Evolutionary conservation across 2,113 vertebrate genomes (phyloP), one percentile per base, ranked within the genome.

Genomic region (Ailuropoda melanoleuca): DNA sequence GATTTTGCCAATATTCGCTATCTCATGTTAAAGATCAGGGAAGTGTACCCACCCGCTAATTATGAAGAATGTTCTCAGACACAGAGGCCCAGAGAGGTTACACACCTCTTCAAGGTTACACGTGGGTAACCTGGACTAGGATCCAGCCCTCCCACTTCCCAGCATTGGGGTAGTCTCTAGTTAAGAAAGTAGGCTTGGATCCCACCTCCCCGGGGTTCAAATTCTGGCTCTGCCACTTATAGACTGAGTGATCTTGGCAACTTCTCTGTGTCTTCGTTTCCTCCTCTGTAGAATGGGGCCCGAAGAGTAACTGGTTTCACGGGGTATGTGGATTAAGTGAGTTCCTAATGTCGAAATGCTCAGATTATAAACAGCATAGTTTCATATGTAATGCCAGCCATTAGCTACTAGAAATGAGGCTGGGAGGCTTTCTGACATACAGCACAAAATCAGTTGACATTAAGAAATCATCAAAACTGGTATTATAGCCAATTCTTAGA

Each of bases 21-120:
- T 46, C 53, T 70, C 64, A 53, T 55, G 46, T 92, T 89, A 82
- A 95, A 94, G 81, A 97, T 88, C 55, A 55, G 81, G 96, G 92
- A 94, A 77, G 50, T 60, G 8, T 66, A 46, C 55, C 18, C 4
- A 26, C 46, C 29, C 48, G 37, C 24, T 62, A 90, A 46, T 75
- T 88, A 11, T 43, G 75, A 82, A 72, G 83, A 88, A 88, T 23
- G 4, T 37, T 64, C 17, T 62, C 9, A 0, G 34, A 78, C 48
- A 66, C 62, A 58, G 64, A 95, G 37, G 31, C 58, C 48, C 83
- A 82, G 60, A 60, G 64, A 66, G 58, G 34, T 77, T 46, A 55
- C 19, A 75, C 18, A n/a, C 34, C 37, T 88, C 46, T 46, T 82
- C 34, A 56, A 55, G 46, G 50, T 82, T 88, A 29, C 39, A 31